Evolutionary conservation across 1,140 invertebrate species (phyloP).

Genomic region (Scaptomyza hsui): DNA sequence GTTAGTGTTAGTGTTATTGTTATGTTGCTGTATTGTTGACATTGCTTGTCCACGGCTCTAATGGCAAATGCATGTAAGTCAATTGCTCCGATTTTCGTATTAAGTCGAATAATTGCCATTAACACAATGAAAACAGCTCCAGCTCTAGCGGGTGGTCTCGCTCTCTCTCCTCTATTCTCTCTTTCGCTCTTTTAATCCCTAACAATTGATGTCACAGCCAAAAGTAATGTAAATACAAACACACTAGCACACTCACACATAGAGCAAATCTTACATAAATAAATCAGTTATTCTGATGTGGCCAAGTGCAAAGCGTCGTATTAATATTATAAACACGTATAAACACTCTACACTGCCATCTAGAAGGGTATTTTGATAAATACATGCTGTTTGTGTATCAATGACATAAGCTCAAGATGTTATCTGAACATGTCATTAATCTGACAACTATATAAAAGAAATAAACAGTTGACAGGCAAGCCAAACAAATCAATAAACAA

Average conservation of each 20-base stretch:
- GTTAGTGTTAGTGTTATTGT: neutral
- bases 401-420: neutral
- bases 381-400: neutral
- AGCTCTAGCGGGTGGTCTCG: slow-evolving; percentile 7
- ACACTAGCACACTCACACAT: slow-evolving; percentile 4
- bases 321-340: slow-evolving; percentile 41
- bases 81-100: slow-evolving; percentile 34
- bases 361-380: neutral
- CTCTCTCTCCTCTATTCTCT: neutral
- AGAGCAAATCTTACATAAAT: slow-evolving; percentile 14
- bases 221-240: slow-evolving; percentile 22
- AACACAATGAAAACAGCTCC: slow-evolving; percentile 23
- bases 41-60: slow-evolving; percentile 4
- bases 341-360: neutral
- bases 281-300: slow-evolving; percentile 44
- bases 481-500: no score
- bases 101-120: slow-evolving; percentile 31
- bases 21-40: neutral
- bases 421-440: no score
- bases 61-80: slow-evolving; percentile 49
- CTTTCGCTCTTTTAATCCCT: neutral
- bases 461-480: no score
- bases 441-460: no score
- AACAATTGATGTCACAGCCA: slow-evolving; percentile 24
- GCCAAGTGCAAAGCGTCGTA: slow-evolving; percentile 34